A percentile compares a stretch with the other conserved stretches of the same genome.
phyloP scores from a whole-genome alignment of 2,797 vertebrate species.

The Phoebastria nigripes region DNA sequence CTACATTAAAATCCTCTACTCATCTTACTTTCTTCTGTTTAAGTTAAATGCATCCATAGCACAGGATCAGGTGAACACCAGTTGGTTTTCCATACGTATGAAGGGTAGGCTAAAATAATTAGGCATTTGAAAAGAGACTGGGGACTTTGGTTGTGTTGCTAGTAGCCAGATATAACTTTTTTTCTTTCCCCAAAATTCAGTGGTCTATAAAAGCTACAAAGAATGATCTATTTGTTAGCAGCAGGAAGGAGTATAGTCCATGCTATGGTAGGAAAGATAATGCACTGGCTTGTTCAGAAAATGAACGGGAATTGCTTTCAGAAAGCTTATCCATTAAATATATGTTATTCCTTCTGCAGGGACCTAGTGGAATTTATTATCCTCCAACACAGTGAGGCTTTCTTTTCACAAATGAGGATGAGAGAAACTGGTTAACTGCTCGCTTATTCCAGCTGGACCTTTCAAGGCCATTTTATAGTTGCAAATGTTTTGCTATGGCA shows the following conservation, averaged over 20 bases:
- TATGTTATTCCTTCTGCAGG: background rate
- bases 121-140: background rate
- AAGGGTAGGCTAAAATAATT: background rate
- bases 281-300: background rate
- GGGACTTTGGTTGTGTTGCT: background rate
- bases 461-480: background rate
- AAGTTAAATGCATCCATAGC: background rate
- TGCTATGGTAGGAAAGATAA: background rate
- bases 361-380: background rate
- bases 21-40: background rate
- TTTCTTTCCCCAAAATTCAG: background rate
- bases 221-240: background rate
- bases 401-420: background rate
- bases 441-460: background rate
- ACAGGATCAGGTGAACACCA: background rate
- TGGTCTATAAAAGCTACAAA: background rate
- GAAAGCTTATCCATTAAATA: background rate
- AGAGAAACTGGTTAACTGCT: background rate
- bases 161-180: background rate
- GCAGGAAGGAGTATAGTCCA: background rate
- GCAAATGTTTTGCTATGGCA: background rate
- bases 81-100: background rate
- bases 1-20: background rate
- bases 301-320: background rate
- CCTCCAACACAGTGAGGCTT: background rate